Evolutionary conservation across 2,888 invertebrate species (phyloP).

Genomic region (Notodonta dromedarius): DNA sequence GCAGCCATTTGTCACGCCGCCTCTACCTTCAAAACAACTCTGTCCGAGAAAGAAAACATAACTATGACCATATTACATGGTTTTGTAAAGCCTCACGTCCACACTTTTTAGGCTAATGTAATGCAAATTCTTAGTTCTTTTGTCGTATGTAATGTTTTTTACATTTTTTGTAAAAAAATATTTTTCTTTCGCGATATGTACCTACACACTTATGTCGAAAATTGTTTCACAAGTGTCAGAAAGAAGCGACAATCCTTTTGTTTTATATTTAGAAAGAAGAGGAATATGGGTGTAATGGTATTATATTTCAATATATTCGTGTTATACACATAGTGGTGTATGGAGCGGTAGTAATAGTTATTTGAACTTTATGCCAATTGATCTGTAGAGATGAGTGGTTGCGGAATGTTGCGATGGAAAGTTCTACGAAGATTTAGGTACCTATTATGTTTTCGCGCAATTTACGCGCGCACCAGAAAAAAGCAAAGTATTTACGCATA

Average conservation of each 20-base stretch:
- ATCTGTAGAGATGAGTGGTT: neutral
- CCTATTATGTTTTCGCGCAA: no score
- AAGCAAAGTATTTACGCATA: no score
- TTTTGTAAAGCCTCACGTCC: neutral
- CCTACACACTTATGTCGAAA: constrained; percentile 7
- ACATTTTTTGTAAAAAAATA: neutral
- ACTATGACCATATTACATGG: no score
- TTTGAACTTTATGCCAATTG: neutral
- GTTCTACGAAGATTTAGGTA: no score
- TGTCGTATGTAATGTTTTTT: neutral
- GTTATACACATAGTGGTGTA: neutral
- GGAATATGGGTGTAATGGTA: neutral
- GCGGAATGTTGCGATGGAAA: no score
- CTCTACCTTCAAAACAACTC: neutral
- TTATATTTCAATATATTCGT: no score
- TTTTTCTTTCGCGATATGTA: neutral
- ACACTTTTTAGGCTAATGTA: constrained; percentile 7
- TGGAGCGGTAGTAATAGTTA: no score
- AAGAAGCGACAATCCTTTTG: neutral
- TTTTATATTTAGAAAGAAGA: neutral
- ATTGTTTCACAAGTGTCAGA: constrained; percentile 10
- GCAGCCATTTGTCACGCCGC: constrained; percentile 6
- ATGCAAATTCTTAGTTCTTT: constrained; percentile 4
- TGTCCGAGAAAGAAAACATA: neutral
- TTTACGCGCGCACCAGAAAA: no score